Base-by-base conservation (phyloP, 2,797 vertebrate species). In the Adrianichthys oophorus region DNA sequence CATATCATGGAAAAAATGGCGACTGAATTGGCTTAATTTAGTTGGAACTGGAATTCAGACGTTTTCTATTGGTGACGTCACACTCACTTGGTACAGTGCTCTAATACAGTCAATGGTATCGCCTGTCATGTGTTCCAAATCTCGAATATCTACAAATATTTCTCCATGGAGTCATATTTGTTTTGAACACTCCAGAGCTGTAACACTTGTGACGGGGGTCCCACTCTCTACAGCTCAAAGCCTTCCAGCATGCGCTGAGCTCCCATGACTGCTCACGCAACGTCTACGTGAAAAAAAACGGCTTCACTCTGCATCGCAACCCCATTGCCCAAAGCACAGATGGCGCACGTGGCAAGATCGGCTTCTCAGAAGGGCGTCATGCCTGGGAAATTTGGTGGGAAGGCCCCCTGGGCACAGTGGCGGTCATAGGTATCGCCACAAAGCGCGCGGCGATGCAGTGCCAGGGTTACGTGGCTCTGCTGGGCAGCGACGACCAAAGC, bases 311-410 rank as follows among this genome's bases (percentile, higher is more conserved):
- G 68, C 98, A 99, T 73, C 95, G 98, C 55, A 99, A 99, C 90
- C 98, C 98, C 69, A 98, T 99, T 0, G 98, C 98, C 61, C 98
- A 99, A 87, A 99, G 98, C 89, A 99, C 98, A 0, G 98, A 99
- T 1, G 98, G 97, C 0, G 98, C 98, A 1, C 95, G 98, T 21
- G 97, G 94, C 65, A 98, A 99, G 86, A 97, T 98, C 2, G 98
- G 98, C 83, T 99, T 99, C 80, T 94, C 92, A 0, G 97, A 99
- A 89, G 98, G 98, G 23, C 93, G 98, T 32, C 98, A 99, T 4
- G 97, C 97, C 17, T 99, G 98, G 98, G 98, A 99, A 88, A 96
- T 99, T 67, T 99, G 98, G 98, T 99, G 98, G 98, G 98, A 99
- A 58, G 98, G 98, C 46, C 98, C 98, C 4, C 92, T 99, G 3